phyloP scores from a whole-genome alignment of 2,113 vertebrate species.

The Epinephelus cyanopodus region DNA sequence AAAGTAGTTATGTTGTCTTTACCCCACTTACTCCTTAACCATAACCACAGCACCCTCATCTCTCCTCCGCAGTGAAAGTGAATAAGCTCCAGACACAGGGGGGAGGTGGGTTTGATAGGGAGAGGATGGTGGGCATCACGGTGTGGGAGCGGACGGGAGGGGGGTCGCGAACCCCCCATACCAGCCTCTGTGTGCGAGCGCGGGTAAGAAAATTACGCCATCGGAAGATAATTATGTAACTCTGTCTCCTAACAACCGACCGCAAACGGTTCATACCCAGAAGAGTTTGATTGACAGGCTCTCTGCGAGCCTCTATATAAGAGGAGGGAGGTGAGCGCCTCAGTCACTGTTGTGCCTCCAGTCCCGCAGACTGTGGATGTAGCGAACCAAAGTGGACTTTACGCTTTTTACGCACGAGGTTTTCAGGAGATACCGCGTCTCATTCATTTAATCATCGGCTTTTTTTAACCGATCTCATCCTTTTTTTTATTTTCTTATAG shows the following conservation, averaged over 20 bases:
- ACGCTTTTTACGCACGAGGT: conserved; percentile 61
- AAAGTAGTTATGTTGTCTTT: neutral
- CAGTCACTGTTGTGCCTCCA: conserved; percentile 61
- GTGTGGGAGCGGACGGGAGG: conserved; percentile 18
- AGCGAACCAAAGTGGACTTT: conserved; percentile 73
- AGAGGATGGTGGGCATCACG: conserved; percentile 35
- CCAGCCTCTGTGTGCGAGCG: conserved; percentile 39
- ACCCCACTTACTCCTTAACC: neutral
- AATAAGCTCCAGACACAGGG: conserved; percentile 33
- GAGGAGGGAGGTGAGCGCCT: conserved; percentile 42
- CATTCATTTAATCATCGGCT: conserved; percentile 32
- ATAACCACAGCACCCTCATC: conserved; percentile 18
- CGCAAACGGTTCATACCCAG: conserved; percentile 65
- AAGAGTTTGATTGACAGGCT: conserved; percentile 84
- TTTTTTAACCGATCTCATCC: neutral
- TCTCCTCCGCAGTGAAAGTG: conserved; percentile 63
- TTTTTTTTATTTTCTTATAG: conserved; percentile 24
- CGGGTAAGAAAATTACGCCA: conserved; percentile 78
- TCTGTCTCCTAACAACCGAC: conserved; percentile 72
- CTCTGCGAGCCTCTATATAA: conserved; percentile 82
- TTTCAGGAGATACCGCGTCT: conserved; percentile 49
- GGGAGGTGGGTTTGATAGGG: conserved; percentile 20
- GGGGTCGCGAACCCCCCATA: conserved; percentile 22
- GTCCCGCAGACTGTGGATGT: conserved; percentile 73
- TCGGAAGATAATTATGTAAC: conserved; percentile 86